A percentile compares a stretch with the other conserved stretches of the same genome.
Evolutionary conservation across 2,888 invertebrate species (phyloP).

Genomic region (Catocala nupta): DNA sequence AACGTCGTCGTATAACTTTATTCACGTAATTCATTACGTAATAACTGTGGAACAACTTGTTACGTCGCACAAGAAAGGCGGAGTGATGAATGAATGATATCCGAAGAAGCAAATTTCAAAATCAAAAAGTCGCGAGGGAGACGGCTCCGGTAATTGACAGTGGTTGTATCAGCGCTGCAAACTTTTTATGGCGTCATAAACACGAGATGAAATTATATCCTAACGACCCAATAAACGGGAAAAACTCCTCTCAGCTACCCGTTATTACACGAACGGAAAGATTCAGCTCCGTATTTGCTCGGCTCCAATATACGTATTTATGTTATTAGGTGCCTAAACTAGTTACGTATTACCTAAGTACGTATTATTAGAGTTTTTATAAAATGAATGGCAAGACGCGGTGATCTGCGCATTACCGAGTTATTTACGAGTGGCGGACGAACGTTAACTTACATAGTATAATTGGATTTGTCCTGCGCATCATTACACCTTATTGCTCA

Average conservation of each 20-base stretch:
- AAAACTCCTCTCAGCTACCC: slow-evolving; percentile 78
- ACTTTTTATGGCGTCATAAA: slow-evolving; percentile 84
- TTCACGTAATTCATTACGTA: slow-evolving; percentile 38
- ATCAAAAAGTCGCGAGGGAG: slow-evolving; percentile 61
- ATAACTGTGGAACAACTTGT: slow-evolving; percentile 36
- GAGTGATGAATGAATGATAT: slow-evolving; percentile 49
- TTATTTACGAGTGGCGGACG: slow-evolving; percentile 39
- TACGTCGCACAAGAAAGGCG: slow-evolving; percentile 36
- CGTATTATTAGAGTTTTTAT: slow-evolving; percentile 31
- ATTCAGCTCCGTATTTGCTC: slow-evolving; percentile 68
- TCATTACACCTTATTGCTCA: slow-evolving; percentile 70
- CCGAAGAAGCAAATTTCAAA: slow-evolving; percentile 56
- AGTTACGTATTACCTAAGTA: slow-evolving; percentile 45
- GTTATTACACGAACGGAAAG: slow-evolving; percentile 77
- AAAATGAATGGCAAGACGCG: slow-evolving; percentile 25
- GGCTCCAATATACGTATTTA: slow-evolving; percentile 62
- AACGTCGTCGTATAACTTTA: slow-evolving; percentile 29
- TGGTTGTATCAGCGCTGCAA: slow-evolving; percentile 80
- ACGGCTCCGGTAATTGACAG: slow-evolving; percentile 72
- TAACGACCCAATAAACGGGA: slow-evolving; percentile 84
- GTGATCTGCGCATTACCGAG: slow-evolving; percentile 23
- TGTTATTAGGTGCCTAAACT: slow-evolving; percentile 61
- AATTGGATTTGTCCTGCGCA: slow-evolving; percentile 66
- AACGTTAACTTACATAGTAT: slow-evolving; percentile 49
- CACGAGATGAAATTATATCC: slow-evolving; percentile 86